Base-by-base conservation (phyloP, 1,140 invertebrate genomes). In the Melitaea cinxia region DNA sequence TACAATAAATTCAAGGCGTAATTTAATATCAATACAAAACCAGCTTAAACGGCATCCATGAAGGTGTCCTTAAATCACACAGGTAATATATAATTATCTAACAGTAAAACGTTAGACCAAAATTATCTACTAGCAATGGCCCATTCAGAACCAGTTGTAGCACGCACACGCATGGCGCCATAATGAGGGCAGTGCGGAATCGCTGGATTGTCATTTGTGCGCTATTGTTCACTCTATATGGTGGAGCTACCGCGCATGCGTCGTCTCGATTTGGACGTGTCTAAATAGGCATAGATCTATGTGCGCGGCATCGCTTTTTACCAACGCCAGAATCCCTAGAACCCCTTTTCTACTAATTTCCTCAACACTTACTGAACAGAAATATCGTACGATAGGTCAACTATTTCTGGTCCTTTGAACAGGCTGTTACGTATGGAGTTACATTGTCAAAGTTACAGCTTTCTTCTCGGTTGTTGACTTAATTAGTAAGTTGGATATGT, bases 401-500 rank as follows among this genome's bases (percentile, higher is more conserved):
- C 1, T 28, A 73, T 65, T 28, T 56, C 65, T 80, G 77, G 83
- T 72, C 70, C 59, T 39, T 61, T 68, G 45, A 56, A 70, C 61
- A 56, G 62, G 65, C 76, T 76, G 76, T 85, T 88, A 87, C 85
- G 85, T 90, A 88, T 88, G 85, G 81, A 77, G 70, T 72, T 78
- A 85, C 80, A 84, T 86, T 87, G 87, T 89, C 85, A 86, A 87
- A 89, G 87, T 87, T 88, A 89, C 79, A 85, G 82, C 82, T 87
- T 82, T 86, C 84, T 86, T 86, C 87, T 83, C 67, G 70, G 77
- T 78, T 80, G 80, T 77, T 86, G 88, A 90, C 88, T 90, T 90
- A 90, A 90, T 90, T 90, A 90, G 88, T 85, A 81, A 89, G 80
- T 79, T 88, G 83, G 85, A 88, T 89, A 89, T 87, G 84, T 88